These are phyloP conservation scores for Tetheella fluctuosa DNA, from an alignment of 2,888 invertebrate genomes.

Conservation along the genomic window DNA sequence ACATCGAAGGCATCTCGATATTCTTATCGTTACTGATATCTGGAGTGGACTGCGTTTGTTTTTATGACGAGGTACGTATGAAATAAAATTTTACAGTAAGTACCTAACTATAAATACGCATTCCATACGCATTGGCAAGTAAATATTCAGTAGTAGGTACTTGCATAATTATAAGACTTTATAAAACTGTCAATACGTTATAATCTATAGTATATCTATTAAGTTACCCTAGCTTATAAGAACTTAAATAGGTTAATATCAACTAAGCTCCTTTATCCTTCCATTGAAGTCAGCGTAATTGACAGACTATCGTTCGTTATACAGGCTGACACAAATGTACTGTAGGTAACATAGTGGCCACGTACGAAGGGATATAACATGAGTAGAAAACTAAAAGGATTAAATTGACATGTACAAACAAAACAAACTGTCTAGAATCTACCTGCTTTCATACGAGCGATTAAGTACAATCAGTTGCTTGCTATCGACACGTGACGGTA, in stretches of 20 bases:
- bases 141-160: no score
- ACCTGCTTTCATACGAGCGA: no score
- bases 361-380: no score
- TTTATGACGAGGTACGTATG: slow-evolving; percentile 73
- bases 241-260: not conserved
- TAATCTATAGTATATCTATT: no score
- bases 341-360: no score
- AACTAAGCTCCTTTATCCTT: not conserved
- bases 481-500: no score
- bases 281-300: not conserved
- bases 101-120: not conserved
- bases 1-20: slow-evolving; percentile 58
- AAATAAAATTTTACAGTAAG: not conserved
- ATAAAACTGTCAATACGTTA: no score
- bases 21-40: slow-evolving; percentile 59
- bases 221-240: not conserved
- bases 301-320: not conserved
- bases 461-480: no score
- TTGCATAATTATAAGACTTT: no score
- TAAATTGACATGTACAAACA: no score
- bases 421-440: no score
- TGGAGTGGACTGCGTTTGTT: slow-evolving; percentile 69
- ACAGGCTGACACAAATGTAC: not conserved
- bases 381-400: not conserved
- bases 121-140: not conserved